Evolutionary conservation across 1,140 invertebrate genomes (phyloP), one percentile per base, ranked within the genome.

Genomic region (Solen grandis): DNA sequence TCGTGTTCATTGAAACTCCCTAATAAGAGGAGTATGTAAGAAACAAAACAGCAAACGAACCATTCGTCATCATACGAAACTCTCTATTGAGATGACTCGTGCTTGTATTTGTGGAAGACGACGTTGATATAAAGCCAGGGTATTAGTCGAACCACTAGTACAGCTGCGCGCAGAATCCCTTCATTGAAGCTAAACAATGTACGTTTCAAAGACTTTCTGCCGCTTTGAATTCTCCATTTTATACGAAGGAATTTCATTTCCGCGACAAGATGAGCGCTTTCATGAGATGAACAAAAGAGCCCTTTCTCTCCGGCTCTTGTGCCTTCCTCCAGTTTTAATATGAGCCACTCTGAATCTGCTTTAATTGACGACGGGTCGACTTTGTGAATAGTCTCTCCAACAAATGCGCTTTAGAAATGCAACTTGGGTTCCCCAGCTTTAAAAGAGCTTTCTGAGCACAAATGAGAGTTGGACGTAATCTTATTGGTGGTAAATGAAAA

Each of bases 241-340:
- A 78, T 78, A 78, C 57, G 65, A 31, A 66, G 75, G 75, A 78
- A 78, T 78, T 78, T 78, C 75, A 78, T 78, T 78, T 78, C 75
- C 75, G 65, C 62, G 22, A 69, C 41, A 25, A 68, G 63, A 78
- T 78, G 75, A 78, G 54, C 38, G 41, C 36, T 60, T 78, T 78
- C 63, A 78, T 19, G 29, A 33, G 10, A 22, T 35, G 65, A 69
- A 78, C 75, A 78, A 78, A 35, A 31, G 50, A 35, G 13, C 31
- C 75, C 60, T 69, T 78, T 78, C 75, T 69, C 65, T 60, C 29
- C 2, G 19, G 36, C 65, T 55, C 63, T 69, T 78, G 25, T 78
- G 55, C 57, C 46, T 69, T 55, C 41, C 50, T 46, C 63, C 41
- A 78, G 63, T 68, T 68, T 78, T 69, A 60, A 78, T 76, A 55